Evolutionary conservation across 2,888 invertebrate species (phyloP).

Genomic region (Glaucopsyche alexis): DNA sequence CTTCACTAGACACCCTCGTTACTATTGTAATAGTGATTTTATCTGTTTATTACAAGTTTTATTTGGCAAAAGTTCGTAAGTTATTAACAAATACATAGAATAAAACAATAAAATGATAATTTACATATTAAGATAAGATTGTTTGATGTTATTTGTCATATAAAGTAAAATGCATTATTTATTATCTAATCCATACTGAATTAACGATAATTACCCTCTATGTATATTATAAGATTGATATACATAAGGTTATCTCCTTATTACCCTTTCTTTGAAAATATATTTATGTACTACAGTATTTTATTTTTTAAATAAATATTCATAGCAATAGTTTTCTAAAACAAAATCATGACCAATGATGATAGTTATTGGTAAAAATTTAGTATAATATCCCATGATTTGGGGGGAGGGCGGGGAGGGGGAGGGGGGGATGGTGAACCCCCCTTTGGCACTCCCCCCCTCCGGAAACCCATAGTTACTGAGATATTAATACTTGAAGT

Average conservation of each 20-base stretch:
- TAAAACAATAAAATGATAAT: background rate
- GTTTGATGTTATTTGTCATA: background rate
- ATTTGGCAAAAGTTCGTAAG: background rate
- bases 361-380: too few species aligned
- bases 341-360: background rate
- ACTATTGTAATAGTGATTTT: background rate
- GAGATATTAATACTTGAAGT: too few species aligned
- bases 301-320: background rate
- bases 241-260: background rate
- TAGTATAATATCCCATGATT: too few species aligned
- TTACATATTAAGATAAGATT: background rate
- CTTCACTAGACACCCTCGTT: background rate
- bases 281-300: background rate
- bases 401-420: too few species aligned
- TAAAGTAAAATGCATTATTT: background rate
- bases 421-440: too few species aligned
- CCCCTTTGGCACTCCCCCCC: too few species aligned
- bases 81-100: background rate
- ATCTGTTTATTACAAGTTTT: background rate
- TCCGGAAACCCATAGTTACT: too few species aligned
- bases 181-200: conserved; percentile 1
- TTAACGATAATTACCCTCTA: background rate
- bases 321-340: background rate
- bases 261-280: background rate
- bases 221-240: too few species aligned